Evolutionary conservation across 2,113 vertebrate species (phyloP).

Genomic region (Seriola rivoliana): DNA sequence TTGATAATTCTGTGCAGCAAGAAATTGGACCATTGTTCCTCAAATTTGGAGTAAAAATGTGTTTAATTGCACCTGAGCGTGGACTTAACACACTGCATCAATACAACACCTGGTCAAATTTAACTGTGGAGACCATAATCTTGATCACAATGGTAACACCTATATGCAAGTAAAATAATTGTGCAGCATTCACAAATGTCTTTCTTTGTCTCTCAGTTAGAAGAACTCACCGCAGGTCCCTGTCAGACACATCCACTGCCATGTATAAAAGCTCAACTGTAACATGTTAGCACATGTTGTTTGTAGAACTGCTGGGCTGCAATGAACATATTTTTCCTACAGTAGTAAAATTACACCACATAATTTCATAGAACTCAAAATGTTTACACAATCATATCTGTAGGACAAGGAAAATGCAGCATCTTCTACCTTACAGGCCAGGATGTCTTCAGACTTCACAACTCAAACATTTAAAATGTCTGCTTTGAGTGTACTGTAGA

Average conservation of each 20-base stretch:
- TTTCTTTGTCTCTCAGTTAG: background rate
- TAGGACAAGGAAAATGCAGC: background rate
- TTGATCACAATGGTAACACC: too few species aligned
- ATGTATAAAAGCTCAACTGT: background rate
- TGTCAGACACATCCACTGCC: background rate
- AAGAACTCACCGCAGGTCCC: background rate
- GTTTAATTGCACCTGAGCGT: background rate
- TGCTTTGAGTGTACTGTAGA: background rate
- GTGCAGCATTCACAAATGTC: too few species aligned
- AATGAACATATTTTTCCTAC: background rate
- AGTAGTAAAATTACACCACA: background rate
- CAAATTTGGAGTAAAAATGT: background rate
- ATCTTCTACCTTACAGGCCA: background rate
- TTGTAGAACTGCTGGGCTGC: background rate
- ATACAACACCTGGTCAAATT: background rate
- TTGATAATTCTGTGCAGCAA: background rate
- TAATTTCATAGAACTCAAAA: background rate
- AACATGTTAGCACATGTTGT: conserved; percentile 1
- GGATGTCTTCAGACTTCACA: too few species aligned
- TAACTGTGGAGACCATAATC: background rate
- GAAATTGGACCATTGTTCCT: background rate
- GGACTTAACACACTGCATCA: background rate
- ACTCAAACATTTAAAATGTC: background rate
- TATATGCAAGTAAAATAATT: background rate
- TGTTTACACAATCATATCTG: background rate